phyloP scores from a whole-genome alignment of 2,113 vertebrate species.

The Calyptomena viridis region DNA sequence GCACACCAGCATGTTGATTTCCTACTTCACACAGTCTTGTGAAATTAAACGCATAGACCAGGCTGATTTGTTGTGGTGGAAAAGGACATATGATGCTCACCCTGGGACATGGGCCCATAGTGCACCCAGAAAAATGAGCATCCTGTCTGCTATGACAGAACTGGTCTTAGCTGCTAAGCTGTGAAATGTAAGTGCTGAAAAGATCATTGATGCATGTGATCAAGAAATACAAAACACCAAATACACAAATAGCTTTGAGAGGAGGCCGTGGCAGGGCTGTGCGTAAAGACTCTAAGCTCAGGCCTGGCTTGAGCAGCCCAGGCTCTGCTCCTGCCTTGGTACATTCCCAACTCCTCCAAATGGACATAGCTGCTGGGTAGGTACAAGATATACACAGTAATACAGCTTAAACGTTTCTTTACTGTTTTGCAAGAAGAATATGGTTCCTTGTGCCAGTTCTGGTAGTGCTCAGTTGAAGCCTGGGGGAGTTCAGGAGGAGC shows the following conservation, averaged over 20 bases:
- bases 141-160: neutral
- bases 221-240: neutral
- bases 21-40: fast-evolving
- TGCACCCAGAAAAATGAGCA: neutral
- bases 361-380: neutral
- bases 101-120: fast-evolving
- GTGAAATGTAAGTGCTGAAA: neutral
- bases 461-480: neutral
- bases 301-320: neutral
- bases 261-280: neutral
- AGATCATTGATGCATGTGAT: fast-evolving
- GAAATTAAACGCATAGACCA: neutral
- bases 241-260: neutral
- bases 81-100: neutral
- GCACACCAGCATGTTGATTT: neutral
- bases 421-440: neutral
- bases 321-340: neutral
- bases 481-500: neutral
- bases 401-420: neutral
- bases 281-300: neutral
- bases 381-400: neutral
- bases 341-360: neutral
- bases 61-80: neutral
- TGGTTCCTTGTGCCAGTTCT: neutral
- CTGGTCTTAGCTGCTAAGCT: neutral